phyloP scores from a whole-genome alignment of 2,113 vertebrate species.

The Leuciscus idus region DNA sequence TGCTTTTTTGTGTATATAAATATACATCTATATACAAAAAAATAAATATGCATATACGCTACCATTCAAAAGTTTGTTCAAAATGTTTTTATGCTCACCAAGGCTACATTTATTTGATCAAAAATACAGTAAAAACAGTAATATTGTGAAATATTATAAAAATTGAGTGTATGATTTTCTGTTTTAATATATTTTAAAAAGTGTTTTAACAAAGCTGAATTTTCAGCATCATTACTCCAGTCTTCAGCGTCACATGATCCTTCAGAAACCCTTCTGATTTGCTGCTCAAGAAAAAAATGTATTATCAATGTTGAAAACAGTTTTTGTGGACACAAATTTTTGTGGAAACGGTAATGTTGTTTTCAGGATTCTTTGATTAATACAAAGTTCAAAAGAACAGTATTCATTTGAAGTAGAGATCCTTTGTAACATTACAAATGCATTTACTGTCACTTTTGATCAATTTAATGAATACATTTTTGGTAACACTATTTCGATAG shows the following conservation, averaged over 20 bases:
- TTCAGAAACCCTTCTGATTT: not conserved
- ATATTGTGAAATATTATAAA: not conserved
- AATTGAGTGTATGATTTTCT: too few relatives aligned
- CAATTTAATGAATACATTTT: too few relatives aligned
- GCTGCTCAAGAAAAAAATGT: not conserved
- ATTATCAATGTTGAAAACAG: not conserved
- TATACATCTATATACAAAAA: not conserved
- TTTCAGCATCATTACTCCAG: not conserved
- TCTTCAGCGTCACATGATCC: not conserved
- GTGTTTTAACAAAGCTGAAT: not conserved
- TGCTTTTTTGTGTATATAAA: not conserved
- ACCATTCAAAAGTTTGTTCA: not conserved
- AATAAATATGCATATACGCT: too few relatives aligned
- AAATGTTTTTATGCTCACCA: not conserved
- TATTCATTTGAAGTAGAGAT: not conserved
- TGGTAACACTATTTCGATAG: too few relatives aligned
- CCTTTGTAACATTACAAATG: not conserved
- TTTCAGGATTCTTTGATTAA: not conserved
- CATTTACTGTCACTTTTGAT: not conserved
- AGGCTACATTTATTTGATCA: not conserved
- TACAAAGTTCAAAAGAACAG: not conserved
- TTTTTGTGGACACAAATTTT: not conserved
- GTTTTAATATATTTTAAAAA: not conserved
- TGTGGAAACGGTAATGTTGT: not conserved
- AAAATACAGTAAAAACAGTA: not conserved